These are phyloP conservation scores for Salminus brasiliensis DNA, from an alignment of 2,113 vertebrate genomes.

Conservation along the genomic window DNA sequence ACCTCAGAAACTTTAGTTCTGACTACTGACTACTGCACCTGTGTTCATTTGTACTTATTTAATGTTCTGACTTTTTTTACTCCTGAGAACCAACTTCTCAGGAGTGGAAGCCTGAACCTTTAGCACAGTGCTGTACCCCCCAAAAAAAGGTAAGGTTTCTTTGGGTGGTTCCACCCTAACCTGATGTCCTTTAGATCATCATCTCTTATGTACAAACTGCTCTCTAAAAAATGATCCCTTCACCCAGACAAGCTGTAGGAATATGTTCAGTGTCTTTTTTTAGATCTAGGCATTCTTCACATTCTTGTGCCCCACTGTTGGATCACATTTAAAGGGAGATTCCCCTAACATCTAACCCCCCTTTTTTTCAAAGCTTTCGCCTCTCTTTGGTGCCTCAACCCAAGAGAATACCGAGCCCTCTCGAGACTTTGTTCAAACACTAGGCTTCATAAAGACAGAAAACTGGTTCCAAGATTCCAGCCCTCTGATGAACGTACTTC, in stretches of 20 bases:
- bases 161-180: no score
- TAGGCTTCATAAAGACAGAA: constrained; percentile 60
- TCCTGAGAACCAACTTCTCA: no score
- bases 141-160: no score
- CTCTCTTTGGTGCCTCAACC: constrained; percentile 60
- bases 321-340: constrained; percentile 64
- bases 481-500: constrained; percentile 72
- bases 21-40: no score
- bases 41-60: no score
- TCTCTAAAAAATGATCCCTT: background rate
- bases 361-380: constrained; percentile 24
- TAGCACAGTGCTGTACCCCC: no score
- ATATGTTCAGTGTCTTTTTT: constrained; percentile 1
- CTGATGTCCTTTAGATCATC: background rate
- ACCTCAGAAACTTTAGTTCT: no score
- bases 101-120: no score
- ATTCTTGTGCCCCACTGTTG: constrained; percentile 55
- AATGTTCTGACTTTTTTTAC: no score
- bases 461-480: constrained; percentile 59
- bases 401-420: constrained; percentile 54
- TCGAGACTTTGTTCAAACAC: constrained; percentile 59
- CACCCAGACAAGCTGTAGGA: background rate
- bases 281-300: constrained; percentile 32
- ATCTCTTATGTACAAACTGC: background rate
- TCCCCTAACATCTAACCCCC: constrained; percentile 45